phyloP scores from a whole-genome alignment of 2,888 invertebrate genomes.

The Aricia artaxerxes region DNA sequence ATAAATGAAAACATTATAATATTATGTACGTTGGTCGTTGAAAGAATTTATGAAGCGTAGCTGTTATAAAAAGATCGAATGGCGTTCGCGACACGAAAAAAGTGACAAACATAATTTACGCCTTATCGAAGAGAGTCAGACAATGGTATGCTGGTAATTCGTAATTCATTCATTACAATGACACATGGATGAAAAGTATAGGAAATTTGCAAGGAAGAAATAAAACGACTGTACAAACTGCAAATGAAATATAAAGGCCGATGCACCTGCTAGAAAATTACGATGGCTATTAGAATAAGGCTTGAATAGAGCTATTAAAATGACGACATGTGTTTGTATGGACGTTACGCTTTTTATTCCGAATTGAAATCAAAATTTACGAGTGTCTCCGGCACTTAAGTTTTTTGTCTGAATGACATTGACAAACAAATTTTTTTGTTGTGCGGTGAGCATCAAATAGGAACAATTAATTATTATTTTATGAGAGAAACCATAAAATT shows the following conservation, averaged over 20 bases:
- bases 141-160: slow-evolving; percentile 47
- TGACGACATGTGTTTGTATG: not conserved
- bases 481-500: not conserved
- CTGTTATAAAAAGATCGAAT: slow-evolving; percentile 45
- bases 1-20: slow-evolving; percentile 42
- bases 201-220: slow-evolving; percentile 62
- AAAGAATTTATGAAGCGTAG: slow-evolving; percentile 45
- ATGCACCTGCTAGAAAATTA: slow-evolving; percentile 37
- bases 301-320: slow-evolving; percentile 39
- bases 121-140: slow-evolving; percentile 44
- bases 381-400: not conserved
- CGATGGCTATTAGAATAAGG: slow-evolving; percentile 37
- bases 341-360: slow-evolving; percentile 2
- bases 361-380: slow-evolving; percentile 14
- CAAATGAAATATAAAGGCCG: slow-evolving; percentile 44
- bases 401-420: slow-evolving; percentile 5
- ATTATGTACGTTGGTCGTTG: slow-evolving; percentile 43
- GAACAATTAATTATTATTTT: not conserved
- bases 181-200: slow-evolving; percentile 68
- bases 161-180: slow-evolving; percentile 57
- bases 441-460: not conserved
- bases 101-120: slow-evolving; percentile 48
- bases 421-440: not conserved
- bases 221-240: slow-evolving; percentile 59
- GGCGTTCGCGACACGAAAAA: slow-evolving; percentile 43